Base-by-base conservation (phyloP, 2,113 vertebrate species). In the Buteo buteo region DNA sequence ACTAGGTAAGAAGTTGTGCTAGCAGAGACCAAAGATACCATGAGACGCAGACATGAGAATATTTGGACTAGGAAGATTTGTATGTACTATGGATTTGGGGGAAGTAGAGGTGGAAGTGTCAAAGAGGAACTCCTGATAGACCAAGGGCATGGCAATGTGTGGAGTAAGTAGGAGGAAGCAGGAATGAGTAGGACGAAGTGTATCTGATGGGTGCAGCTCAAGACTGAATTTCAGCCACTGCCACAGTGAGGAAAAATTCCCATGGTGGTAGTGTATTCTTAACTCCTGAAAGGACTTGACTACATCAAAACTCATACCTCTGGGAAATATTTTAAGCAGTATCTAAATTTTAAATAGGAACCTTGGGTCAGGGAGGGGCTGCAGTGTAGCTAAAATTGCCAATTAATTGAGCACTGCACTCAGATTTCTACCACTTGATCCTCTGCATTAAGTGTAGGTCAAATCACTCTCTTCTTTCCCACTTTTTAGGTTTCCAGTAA, bases 311-410 rank as follows among this genome's bases (percentile, higher is more conserved):
- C 15, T 57, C 34, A 28, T 34, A 38, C 50, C 44, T 61, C 80
- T 65, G 64, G 32, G 67, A 86, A 81, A 83, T 54, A 70, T 86
- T 93, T 90, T 88, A 94, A 83, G 64, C 32, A 50, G 36, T 49
- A 73, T 73, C 59, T 92, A 66, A 90, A 83, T 92, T 93, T 93
- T 86, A 88, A 93, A 90, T 66, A 74, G 62, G 44, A 83, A 31
- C 13, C 11, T 45, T 45, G 45, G 40, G 62, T 61, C 54, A 70
- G 49, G 58, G 76, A 76, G 28, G 58, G 79, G 74, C 67, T 86
- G 49, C 50, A 50, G 38, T 26, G 16, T 45, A 86, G 40, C 71
- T 74, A 54, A 73, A 92, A 88, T 69, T 54, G 22, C 67, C 36
- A 42, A 45, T 93, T 94, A 65, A 80, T 72, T 80, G 82, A 90